Evolutionary conservation across 2,888 invertebrate genomes (phyloP).

Genomic region (Cryptocephalus moraei): DNA sequence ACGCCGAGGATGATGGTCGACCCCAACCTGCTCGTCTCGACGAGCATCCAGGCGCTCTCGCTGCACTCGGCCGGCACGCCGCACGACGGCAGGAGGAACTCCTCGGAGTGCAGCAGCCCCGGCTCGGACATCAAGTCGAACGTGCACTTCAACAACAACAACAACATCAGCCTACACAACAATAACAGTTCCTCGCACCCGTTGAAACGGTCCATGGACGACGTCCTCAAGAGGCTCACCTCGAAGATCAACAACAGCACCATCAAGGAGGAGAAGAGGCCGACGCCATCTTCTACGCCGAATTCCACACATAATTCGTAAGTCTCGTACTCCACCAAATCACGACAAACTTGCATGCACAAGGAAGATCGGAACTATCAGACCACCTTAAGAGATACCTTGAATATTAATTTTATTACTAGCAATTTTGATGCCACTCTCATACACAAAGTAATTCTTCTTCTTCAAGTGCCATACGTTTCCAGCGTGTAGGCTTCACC

Average conservation of each 20-base stretch:
- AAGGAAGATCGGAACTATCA: no score
- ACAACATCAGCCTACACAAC: slow-evolving; percentile 54
- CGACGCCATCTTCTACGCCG: slow-evolving; percentile 59
- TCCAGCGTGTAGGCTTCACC: no score
- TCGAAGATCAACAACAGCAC: slow-evolving; percentile 76
- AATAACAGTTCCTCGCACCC: slow-evolving; percentile 50
- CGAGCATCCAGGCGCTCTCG: slow-evolving; percentile 35
- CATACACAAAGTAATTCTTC: no score
- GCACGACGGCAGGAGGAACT: slow-evolving; percentile 34
- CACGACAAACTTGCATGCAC: no score
- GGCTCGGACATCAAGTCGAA: slow-evolving; percentile 55
- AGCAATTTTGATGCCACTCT: no score
- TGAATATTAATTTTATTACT: no score
- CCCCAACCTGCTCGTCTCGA: slow-evolving; percentile 27
- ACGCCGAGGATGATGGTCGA: slow-evolving; percentile 33
- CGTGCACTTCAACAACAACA: slow-evolving; percentile 44
- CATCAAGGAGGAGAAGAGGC: slow-evolving; percentile 60
- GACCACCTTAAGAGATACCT: no score
- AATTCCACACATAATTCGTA: slow-evolving; percentile 36
- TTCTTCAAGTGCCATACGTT: no score
- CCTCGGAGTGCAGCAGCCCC: slow-evolving; percentile 66
- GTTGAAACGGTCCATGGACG: slow-evolving; percentile 79
- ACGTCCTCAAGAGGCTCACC: slow-evolving; percentile 74
- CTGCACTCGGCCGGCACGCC: slow-evolving; percentile 47
- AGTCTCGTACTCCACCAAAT: slow-evolving; percentile 22